phyloP scores from a whole-genome alignment of 2,888 invertebrate genomes.

The Podotricha telesiphe region DNA sequence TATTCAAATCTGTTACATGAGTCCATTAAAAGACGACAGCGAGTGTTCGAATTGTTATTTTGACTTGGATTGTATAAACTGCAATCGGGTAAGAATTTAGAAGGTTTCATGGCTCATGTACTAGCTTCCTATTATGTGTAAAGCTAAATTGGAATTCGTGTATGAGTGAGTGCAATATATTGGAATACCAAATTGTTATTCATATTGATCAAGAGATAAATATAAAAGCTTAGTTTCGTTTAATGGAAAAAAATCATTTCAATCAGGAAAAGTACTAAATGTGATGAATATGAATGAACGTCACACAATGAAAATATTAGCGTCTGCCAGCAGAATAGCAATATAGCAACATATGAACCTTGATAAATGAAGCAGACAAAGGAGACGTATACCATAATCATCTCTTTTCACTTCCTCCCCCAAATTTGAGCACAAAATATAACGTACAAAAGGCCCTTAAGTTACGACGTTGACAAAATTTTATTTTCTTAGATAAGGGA shows the following conservation, averaged over 20 bases:
- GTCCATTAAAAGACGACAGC: conserved; percentile 39
- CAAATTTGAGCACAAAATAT: conserved; percentile 19
- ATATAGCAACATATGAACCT: conserved; percentile 6
- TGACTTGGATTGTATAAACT: conserved; percentile 44
- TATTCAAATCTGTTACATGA: conserved; percentile 32
- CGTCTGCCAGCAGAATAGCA: background rate
- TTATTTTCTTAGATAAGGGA: conserved; percentile 34
- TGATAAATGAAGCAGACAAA: conserved; percentile 25
- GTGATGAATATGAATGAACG: background rate
- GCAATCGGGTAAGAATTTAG: conserved; percentile 45
- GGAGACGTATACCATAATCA: conserved; percentile 22
- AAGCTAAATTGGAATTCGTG: conserved; percentile 45
- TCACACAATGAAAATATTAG: background rate
- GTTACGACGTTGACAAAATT: conserved; percentile 40
- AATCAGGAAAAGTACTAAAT: background rate
- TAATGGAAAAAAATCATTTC: background rate
- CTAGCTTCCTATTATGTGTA: conserved; percentile 44
- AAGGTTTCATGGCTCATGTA: conserved; percentile 45
- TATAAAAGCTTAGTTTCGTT: background rate
- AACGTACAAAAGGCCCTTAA: conserved; percentile 29
- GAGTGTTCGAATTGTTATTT: conserved; percentile 42
- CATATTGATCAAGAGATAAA: background rate
- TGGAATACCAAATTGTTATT: background rate
- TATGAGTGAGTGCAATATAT: conserved; percentile 9
- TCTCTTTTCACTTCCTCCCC: conserved; percentile 26